phyloP scores from a whole-genome alignment of 2,888 invertebrate species.

The Helleia helle region DNA sequence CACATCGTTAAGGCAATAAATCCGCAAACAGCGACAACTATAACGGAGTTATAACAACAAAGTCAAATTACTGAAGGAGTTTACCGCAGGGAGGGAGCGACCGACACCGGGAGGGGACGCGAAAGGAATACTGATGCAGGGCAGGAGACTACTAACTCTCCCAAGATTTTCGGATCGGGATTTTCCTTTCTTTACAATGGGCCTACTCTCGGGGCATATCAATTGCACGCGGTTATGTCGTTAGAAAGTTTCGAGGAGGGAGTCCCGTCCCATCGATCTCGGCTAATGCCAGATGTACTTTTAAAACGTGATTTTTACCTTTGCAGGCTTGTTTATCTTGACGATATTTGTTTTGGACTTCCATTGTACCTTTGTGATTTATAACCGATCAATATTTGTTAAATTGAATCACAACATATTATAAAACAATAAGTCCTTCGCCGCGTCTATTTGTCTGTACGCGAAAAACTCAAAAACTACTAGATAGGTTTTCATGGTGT shows the following conservation, averaged over 20 bases:
- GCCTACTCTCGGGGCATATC: conserved; percentile 73
- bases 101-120: conserved; percentile 58
- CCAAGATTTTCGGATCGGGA: conserved; percentile 71
- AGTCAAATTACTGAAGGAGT: conserved; percentile 72
- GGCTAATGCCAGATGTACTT: conserved; percentile 38
- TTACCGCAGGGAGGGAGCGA: conserved; percentile 49
- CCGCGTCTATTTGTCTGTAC: no score
- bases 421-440: no score
- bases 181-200: conserved; percentile 75
- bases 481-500: no score
- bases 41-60: conserved; percentile 73
- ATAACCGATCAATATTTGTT: no score
- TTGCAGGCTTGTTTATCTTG: no score
- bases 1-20: conserved; percentile 55
- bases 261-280: conserved; percentile 60
- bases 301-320: conserved; percentile 14
- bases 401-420: no score
- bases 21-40: conserved; percentile 63
- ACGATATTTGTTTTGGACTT: no score
- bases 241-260: conserved; percentile 65
- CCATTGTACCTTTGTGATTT: no score
- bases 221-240: conserved; percentile 75
- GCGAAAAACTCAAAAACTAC: no score
- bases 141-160: conserved; percentile 55
- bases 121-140: conserved; percentile 61